Conservation (phyloP, 2,888 invertebrate species). For the Zele albiditarsus region DNA sequence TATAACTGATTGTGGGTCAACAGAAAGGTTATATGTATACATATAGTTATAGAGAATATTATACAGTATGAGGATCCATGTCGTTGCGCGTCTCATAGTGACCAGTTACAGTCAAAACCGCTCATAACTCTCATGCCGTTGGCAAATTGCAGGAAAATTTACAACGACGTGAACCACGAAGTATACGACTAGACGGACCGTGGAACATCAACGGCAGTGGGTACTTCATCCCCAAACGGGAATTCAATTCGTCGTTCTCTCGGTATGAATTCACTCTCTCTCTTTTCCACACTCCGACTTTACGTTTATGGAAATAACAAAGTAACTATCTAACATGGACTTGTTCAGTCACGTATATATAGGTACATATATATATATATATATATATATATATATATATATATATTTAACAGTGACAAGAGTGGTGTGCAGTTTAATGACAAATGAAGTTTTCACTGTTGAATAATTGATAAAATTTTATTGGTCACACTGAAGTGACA, state of each 20-base stretch:
- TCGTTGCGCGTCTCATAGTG: slow-evolving; percentile 38
- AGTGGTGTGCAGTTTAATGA: background rate
- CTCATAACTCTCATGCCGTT: slow-evolving; percentile 53
- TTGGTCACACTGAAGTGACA: background rate
- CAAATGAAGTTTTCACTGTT: background rate
- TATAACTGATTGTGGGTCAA: too few relatives aligned
- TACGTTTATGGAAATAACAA: slow-evolving; percentile 3
- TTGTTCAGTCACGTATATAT: background rate
- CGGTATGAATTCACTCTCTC: background rate
- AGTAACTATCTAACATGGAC: background rate
- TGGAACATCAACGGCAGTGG: slow-evolving; percentile 24
- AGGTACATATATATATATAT: background rate
- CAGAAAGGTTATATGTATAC: background rate
- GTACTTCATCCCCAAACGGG: slow-evolving; percentile 20
- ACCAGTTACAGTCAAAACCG: slow-evolving; percentile 53
- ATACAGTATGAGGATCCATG: slow-evolving; percentile 14
- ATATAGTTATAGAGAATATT: background rate
- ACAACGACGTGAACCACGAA: slow-evolving; percentile 27
- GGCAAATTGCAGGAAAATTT: slow-evolving; percentile 54
- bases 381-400: background rate
- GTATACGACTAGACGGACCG: background rate
- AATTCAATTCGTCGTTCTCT: slow-evolving; percentile 12
- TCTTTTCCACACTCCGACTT: background rate
- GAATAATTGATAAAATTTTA: background rate
- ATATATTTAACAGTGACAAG: background rate